These are phyloP conservation scores for Stegophylla sp. DNA, from an alignment of 2,888 invertebrate species.

Conservation along the genomic window DNA sequence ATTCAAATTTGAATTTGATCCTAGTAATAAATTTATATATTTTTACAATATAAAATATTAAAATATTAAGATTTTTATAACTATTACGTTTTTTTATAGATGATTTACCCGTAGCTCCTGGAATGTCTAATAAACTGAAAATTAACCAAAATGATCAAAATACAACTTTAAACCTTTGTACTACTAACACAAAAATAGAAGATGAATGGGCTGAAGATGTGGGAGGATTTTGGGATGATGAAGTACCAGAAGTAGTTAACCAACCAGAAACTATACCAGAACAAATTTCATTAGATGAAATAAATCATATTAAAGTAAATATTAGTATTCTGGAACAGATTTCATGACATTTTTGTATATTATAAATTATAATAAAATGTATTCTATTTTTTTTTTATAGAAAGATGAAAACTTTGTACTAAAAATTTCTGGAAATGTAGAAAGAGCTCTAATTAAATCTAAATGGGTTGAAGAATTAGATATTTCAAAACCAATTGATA, in stretches of 20 bases:
- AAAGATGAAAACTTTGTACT: conserved; percentile 70
- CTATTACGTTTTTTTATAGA: conserved; percentile 4
- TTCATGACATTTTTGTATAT: background rate
- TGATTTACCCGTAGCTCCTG: conserved; percentile 42
- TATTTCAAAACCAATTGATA: conserved; percentile 78
- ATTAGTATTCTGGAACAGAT: background rate
- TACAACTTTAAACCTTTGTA: background rate
- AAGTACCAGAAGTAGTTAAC: conserved; percentile 21
- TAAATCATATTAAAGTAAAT: conserved; percentile 42
- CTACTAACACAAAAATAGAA: background rate
- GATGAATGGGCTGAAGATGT: conserved; percentile 49
- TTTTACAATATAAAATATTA: background rate
- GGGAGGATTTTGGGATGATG: conserved; percentile 45
- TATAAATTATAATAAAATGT: background rate
- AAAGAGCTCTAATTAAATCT: conserved; percentile 67
- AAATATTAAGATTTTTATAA: background rate
- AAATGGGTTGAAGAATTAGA: conserved; percentile 91
- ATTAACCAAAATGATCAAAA: conserved; percentile 37
- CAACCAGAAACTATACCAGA: conserved; percentile 21
- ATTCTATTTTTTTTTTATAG: conserved; percentile 44
- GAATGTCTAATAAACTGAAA: conserved; percentile 40
- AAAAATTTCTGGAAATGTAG: conserved; percentile 71
- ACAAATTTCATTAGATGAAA: conserved; percentile 38
- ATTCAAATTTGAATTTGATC: conserved; percentile 51
- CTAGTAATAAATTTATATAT: conserved; percentile 21